Evolutionary conservation across 2,797 vertebrate species (phyloP).

Genomic region (Sandelia bainsii): DNA sequence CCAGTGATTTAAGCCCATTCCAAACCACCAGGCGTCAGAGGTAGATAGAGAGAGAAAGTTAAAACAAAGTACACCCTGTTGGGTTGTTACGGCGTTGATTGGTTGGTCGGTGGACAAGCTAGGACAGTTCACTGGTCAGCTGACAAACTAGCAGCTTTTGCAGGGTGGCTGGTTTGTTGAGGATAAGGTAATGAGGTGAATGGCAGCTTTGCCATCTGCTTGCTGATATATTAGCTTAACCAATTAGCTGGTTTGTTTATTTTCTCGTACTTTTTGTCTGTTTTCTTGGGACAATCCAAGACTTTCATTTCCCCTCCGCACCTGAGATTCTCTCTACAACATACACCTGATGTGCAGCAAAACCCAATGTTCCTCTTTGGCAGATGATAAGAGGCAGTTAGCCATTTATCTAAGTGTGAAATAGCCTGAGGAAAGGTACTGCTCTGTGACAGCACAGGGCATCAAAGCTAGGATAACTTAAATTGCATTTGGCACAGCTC

Average conservation of each 20-base stretch:
- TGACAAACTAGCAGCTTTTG: conserved; percentile 31
- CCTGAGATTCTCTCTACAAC: conserved; percentile 8
- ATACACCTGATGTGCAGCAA: conserved; percentile 19
- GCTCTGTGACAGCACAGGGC: conserved; percentile 31
- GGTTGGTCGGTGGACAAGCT: conserved; percentile 42
- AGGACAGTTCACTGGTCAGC: conserved; percentile 35
- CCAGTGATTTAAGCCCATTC: conserved; percentile 63
- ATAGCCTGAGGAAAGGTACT: conserved; percentile 49
- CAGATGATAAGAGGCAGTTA: conserved; percentile 30
- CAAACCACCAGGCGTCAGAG: not conserved
- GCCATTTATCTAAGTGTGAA: conserved; percentile 63
- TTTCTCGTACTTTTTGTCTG: not conserved
- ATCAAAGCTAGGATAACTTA: conserved; percentile 24
- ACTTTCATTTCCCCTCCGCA: conserved; percentile 8
- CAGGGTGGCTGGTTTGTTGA: conserved; percentile 20
- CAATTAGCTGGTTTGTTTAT: conserved; percentile 6
- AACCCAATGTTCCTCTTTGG: conserved; percentile 32
- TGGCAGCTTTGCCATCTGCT: conserved; percentile 41
- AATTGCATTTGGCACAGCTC: conserved; percentile 44
- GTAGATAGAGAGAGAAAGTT: conserved; percentile 32
- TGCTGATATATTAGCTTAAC: conserved; percentile 6
- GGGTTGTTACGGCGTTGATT: conserved; percentile 31
- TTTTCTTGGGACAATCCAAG: not conserved
- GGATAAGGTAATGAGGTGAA: conserved; percentile 2
- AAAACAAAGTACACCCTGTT: conserved; percentile 54